A percentile compares a stretch with the other conserved stretches of the same genome.
Evolutionary conservation across 2,888 invertebrate genomes (phyloP).

Genomic region (Lagria hirta): DNA sequence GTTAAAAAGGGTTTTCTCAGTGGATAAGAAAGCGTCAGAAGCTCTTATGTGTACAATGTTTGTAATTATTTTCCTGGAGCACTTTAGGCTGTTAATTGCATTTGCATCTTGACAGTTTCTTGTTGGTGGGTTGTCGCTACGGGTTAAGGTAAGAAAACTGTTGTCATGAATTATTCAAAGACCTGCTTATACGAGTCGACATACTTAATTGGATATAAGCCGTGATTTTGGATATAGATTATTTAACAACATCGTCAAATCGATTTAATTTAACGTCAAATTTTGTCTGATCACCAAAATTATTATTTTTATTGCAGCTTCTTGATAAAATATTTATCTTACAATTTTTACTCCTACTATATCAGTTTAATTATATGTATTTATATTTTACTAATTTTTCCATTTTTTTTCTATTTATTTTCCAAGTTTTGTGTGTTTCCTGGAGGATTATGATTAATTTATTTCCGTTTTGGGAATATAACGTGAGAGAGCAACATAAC

Average conservation of each 20-base stretch:
- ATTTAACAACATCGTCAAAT: constrained; percentile 50
- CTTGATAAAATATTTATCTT: too few relatives aligned
- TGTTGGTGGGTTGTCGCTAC: constrained; percentile 53
- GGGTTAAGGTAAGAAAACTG: constrained; percentile 55
- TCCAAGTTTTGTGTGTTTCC: too few relatives aligned
- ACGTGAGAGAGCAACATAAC: too few relatives aligned
- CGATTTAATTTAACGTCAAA: constrained; percentile 48
- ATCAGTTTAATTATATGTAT: too few relatives aligned
- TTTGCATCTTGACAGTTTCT: constrained; percentile 56
- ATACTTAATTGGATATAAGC: constrained; percentile 54
- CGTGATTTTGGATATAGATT: constrained; percentile 53
- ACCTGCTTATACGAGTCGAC: constrained; percentile 48
- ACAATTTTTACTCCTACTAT: too few relatives aligned
- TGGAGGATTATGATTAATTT: too few relatives aligned
- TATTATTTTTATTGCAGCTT: too few relatives aligned
- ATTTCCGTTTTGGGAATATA: too few relatives aligned
- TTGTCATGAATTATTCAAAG: constrained; percentile 54
- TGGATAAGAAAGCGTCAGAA: constrained; percentile 19
- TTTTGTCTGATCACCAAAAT: too few relatives aligned
- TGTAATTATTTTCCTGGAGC: constrained; percentile 54
- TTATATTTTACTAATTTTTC: too few relatives aligned
- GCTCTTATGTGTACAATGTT: constrained; percentile 39
- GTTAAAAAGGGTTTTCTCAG: too few relatives aligned
- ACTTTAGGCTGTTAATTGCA: constrained; percentile 54
- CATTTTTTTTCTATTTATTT: too few relatives aligned